These are phyloP conservation scores for Sycobia sp. DNA, from an alignment of 1,140 invertebrate species.

Conservation along the genomic window DNA sequence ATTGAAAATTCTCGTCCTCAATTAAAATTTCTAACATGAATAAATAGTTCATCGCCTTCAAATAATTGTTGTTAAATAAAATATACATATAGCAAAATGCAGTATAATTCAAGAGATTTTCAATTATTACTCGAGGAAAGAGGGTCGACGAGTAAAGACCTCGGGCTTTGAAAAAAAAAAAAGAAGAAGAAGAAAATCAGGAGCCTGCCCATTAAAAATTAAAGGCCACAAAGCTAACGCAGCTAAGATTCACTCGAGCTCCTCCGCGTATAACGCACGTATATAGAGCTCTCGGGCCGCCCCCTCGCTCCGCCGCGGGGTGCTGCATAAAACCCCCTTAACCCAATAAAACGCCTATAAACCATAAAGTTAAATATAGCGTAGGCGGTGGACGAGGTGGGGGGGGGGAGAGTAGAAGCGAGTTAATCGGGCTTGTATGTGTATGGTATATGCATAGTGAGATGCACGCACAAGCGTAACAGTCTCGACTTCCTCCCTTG, in stretches of 20 bases:
- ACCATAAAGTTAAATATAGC: conserved; percentile 4
- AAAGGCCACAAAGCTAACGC: background rate
- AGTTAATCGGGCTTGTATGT: background rate
- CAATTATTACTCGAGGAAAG: background rate
- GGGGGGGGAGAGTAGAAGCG: too few species aligned
- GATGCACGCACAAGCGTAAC: background rate
- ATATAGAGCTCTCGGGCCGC: too few species aligned
- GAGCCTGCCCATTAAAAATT: background rate
- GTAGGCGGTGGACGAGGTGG: background rate
- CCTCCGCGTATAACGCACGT: too few species aligned
- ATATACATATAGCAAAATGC: background rate
- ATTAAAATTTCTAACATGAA: too few species aligned
- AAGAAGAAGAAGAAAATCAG: background rate
- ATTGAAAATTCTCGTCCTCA: too few species aligned
- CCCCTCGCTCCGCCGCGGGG: background rate
- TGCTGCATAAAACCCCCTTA: background rate
- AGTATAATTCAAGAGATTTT: background rate
- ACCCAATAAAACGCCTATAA: conserved; percentile 14
- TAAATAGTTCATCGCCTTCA: too few species aligned
- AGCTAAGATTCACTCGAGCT: background rate
- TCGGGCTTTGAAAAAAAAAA: background rate
- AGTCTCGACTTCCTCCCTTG: background rate
- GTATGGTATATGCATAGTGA: background rate
- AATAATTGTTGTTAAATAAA: too few species aligned
- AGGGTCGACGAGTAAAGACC: background rate